Conservation (phyloP, 2,113 vertebrate genomes). For the Glaucomys volans region DNA sequence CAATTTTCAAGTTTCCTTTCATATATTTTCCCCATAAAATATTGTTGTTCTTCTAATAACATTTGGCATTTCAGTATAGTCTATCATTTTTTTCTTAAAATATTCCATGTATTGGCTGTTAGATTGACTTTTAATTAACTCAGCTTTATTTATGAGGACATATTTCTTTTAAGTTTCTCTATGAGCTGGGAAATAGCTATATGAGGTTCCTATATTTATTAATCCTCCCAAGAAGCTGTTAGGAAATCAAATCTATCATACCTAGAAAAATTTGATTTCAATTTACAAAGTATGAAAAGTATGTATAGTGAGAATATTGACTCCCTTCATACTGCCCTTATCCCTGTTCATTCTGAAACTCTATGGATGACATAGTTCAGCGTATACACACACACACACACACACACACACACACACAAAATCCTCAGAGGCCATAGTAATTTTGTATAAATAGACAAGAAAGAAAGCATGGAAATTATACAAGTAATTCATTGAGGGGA, state of each 20-base stretch:
- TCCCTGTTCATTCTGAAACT: background rate
- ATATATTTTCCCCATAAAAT: slow-evolving; percentile 36
- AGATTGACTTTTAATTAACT: slow-evolving; percentile 64
- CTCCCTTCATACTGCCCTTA: background rate
- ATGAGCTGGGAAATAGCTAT: background rate
- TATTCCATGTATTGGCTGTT: background rate
- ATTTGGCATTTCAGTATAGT: background rate
- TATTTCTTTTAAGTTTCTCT: slow-evolving; percentile 45
- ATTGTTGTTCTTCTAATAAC: background rate
- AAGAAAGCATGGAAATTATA: background rate
- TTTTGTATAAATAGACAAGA: background rate
- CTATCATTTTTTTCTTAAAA: slow-evolving; percentile 2
- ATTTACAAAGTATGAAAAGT: background rate
- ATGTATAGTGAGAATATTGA: background rate
- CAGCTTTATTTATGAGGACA: slow-evolving; percentile 36
- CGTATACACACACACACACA: background rate
- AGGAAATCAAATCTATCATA: background rate
- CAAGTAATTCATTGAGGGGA: background rate
- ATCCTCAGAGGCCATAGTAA: background rate
- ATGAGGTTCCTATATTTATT: background rate
- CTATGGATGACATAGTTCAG: background rate
- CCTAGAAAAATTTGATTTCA: slow-evolving; percentile 26
- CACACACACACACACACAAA: background rate
- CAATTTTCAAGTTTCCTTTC: background rate
- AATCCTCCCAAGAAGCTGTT: slow-evolving; percentile 25